phyloP scores from a whole-genome alignment of 2,797 vertebrate genomes.

The Emydoidea blandingii region DNA sequence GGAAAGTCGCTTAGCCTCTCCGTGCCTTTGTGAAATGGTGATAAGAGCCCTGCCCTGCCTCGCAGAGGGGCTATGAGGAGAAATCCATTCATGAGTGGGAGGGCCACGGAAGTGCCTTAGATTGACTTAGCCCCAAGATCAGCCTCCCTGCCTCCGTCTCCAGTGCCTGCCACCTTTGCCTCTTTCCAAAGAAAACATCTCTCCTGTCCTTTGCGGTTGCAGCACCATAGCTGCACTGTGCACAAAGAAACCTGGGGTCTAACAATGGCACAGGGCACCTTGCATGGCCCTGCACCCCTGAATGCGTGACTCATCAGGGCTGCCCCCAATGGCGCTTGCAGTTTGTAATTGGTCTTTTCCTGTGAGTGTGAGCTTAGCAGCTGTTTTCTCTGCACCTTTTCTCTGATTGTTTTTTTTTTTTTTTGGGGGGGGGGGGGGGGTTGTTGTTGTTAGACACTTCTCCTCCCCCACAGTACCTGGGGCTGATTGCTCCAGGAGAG shows the following conservation, averaged over 20 bases:
- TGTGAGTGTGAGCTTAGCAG: background rate
- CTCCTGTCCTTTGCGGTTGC: background rate
- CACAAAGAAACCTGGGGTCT: background rate
- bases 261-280: background rate
- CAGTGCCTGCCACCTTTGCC: background rate
- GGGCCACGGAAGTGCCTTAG: background rate
- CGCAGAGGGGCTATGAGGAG: background rate
- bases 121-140: background rate
- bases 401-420: no score
- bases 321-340: background rate
- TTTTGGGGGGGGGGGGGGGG: rapidly evolving
- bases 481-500: background rate
- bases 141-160: background rate
- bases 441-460: background rate
- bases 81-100: background rate
- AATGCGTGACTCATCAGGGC: rapidly evolving
- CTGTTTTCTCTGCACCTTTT: background rate
- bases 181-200: background rate
- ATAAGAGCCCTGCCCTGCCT: background rate
- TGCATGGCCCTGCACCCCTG: background rate
- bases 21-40: background rate
- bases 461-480: background rate
- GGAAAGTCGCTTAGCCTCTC: background rate
- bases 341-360: background rate
- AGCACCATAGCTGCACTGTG: background rate